Percentiles rank a stretch among this genome's conserved stretches.
Conservation (phyloP, 1,140 invertebrate species). For the Plectrocnemia conspersa region DNA sequence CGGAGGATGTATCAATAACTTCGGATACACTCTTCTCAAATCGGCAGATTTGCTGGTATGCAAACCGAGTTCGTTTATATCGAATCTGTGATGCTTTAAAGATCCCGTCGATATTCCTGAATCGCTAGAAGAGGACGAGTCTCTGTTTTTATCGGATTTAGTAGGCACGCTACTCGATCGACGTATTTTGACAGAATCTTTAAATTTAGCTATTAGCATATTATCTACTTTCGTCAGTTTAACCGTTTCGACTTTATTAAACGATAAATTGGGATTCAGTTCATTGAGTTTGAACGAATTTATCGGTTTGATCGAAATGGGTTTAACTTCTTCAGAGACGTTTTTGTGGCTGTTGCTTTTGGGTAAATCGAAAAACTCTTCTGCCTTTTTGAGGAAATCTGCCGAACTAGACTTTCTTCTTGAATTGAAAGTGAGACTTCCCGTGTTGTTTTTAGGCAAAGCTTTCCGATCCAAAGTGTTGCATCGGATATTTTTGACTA, state of each 20-base stretch:
- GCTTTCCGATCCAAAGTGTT: constrained; percentile 45
- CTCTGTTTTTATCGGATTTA: constrained; percentile 61
- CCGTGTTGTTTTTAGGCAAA: too few species aligned
- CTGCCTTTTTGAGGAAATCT: constrained; percentile 47
- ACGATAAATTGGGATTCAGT: background rate
- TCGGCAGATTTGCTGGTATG: constrained; percentile 52
- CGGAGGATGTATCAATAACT: constrained; percentile 52
- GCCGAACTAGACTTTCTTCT: constrained; percentile 46
- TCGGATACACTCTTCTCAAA: constrained; percentile 42
- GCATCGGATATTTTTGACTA: constrained; percentile 42
- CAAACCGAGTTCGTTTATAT: constrained; percentile 62
- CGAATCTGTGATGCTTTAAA: constrained; percentile 57
- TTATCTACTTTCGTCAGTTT: constrained; percentile 42
- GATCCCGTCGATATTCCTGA: constrained; percentile 65
- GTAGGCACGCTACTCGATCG: constrained; percentile 72
- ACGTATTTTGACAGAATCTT: constrained; percentile 61
- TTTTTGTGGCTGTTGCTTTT: constrained; percentile 36
- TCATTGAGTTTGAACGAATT: background rate
- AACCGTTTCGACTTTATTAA: too few species aligned
- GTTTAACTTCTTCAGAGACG: constrained; percentile 44
- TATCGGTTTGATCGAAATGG: constrained; percentile 39
- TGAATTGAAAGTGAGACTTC: constrained; percentile 38
- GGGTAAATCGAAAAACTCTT: constrained; percentile 42
- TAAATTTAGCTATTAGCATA: constrained; percentile 44
- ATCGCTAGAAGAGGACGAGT: constrained; percentile 71